phyloP scores from a whole-genome alignment of 2,888 invertebrate genomes.

The Smittia aterrima region DNA sequence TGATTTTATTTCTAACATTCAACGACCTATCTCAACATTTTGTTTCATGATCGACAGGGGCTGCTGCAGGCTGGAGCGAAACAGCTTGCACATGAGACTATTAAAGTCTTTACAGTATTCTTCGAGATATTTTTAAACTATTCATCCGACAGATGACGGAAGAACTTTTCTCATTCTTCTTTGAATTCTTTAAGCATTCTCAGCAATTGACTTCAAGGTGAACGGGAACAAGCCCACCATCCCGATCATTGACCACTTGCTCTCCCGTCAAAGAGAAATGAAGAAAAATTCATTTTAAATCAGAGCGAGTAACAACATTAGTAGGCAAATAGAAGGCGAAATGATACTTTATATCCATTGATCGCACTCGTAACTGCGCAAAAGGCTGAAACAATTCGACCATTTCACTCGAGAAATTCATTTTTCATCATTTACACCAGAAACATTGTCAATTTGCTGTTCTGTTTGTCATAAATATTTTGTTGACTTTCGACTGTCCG shows the following conservation, averaged over 20 bases:
- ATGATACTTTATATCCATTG: not conserved
- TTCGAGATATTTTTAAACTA: no score
- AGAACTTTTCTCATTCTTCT: no score
- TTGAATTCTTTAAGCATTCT: no score
- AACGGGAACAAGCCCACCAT: not conserved
- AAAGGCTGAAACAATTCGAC: not conserved
- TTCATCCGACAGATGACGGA: no score
- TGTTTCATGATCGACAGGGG: not conserved
- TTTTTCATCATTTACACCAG: not conserved
- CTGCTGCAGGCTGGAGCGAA: no score
- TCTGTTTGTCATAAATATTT: not conserved
- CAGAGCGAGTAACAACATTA: not conserved
- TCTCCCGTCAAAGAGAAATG: not conserved
- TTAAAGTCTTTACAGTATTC: no score
- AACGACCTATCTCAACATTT: conserved; percentile 3
- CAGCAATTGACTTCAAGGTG: not conserved
- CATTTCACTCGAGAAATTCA: not conserved
- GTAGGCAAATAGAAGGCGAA: not conserved
- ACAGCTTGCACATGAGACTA: no score
- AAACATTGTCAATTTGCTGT: not conserved
- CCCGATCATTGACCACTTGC: no score
- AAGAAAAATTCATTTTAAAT: conserved; percentile 11
- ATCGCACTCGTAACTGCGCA: not conserved
- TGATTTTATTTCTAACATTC: not conserved
- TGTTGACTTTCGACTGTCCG: not conserved